phyloP scores from a whole-genome alignment of 2,888 invertebrate species.

The Lasioglossum oenotherae region DNA sequence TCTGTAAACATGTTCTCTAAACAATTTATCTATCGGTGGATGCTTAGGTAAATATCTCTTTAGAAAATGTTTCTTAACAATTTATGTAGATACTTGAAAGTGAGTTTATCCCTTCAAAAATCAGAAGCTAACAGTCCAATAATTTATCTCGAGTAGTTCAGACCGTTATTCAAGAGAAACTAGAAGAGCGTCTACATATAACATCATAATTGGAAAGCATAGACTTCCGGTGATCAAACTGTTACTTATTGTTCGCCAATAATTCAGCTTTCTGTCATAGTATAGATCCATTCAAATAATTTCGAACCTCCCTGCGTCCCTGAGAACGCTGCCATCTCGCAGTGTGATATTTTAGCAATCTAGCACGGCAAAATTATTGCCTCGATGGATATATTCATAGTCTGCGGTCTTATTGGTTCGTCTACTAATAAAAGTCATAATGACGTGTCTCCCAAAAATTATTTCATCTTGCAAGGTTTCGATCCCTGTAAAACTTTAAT shows the following conservation, averaged over 20 bases:
- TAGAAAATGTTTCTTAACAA: neutral
- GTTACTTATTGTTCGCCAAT: neutral
- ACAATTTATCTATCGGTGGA: neutral
- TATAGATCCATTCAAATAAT: neutral
- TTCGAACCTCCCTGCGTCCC: neutral
- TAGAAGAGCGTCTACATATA: neutral
- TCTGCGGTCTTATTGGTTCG: neutral
- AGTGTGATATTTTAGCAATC: conserved; percentile 7
- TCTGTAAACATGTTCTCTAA: neutral
- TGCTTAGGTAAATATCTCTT: neutral
- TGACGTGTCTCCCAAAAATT: neutral
- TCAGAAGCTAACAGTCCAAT: neutral
- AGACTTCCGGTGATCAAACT: neutral
- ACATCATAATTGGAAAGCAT: neutral
- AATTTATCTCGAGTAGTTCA: neutral
- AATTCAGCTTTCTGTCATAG: neutral
- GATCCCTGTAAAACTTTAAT: neutral
- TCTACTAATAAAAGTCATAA: neutral
- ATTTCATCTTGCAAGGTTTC: neutral
- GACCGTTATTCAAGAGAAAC: neutral
- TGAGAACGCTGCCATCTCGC: neutral
- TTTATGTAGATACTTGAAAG: neutral
- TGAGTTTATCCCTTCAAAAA: neutral
- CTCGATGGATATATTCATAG: neutral
- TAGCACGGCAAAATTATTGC: neutral